These are phyloP conservation scores for Autographa pulchrina DNA, from an alignment of 2,888 invertebrate genomes.

Conservation along the genomic window DNA sequence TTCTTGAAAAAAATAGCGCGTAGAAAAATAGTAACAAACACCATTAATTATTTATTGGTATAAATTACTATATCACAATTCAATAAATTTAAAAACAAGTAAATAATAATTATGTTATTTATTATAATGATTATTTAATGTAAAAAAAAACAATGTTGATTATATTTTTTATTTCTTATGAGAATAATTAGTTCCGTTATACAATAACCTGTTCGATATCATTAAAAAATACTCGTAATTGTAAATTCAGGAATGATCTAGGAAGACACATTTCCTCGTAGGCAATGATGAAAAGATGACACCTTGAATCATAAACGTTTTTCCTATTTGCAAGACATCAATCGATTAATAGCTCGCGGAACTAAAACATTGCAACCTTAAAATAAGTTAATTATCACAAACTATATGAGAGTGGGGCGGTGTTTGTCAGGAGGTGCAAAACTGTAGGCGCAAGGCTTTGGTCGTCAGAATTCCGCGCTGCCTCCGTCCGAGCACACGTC, in stretches of 20 bases:
- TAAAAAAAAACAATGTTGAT: background rate
- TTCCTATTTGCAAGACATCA: conserved; percentile 58
- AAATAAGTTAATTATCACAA: conserved; percentile 76
- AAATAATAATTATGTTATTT: background rate
- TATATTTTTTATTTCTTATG: background rate
- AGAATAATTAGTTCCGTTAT: background rate
- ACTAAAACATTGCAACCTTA: conserved; percentile 69
- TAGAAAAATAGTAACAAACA: background rate
- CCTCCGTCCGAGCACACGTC: conserved; percentile 71
- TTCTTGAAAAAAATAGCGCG: background rate
- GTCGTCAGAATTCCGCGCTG: conserved; percentile 70
- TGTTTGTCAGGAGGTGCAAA: conserved; percentile 72
- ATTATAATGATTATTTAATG: background rate
- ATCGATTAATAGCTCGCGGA: conserved; percentile 63
- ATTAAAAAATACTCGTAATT: background rate
- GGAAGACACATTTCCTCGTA: conserved; percentile 32
- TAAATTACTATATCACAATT: background rate
- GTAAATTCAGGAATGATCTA: conserved; percentile 14
- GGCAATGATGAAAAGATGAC: conserved; percentile 48
- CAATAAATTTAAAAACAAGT: background rate
- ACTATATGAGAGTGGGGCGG: conserved; percentile 77
- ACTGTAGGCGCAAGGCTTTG: conserved; percentile 67
- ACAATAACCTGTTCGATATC: background rate
- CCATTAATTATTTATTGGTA: background rate
- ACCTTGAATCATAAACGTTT: conserved; percentile 55